Evolutionary conservation across 2,797 vertebrate genomes (phyloP), one percentile per base, ranked within the genome.

Genomic region (Columba guinea): DNA sequence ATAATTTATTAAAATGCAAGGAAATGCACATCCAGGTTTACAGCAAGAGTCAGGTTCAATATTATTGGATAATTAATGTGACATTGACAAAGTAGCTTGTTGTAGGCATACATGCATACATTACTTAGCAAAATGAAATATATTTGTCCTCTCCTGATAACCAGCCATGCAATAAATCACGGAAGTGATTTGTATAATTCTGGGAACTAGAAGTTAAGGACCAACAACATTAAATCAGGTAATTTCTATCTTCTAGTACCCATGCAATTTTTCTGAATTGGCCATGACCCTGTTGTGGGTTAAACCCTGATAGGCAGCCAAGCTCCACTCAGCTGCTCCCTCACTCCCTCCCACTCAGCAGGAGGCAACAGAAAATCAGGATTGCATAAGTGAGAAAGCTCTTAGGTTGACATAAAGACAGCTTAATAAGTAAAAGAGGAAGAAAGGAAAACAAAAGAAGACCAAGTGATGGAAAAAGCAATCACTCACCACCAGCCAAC

Each of bases 1-100:
- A 39, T 88, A 63, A 93, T 88, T 93, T 79, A 87, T 89, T 77
- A 67, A 3, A 10, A 74, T 34, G 64, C 53, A 89, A 77, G 64
- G 51, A 84, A 94, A 78, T 8, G 9, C 62, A 89, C 64, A 53
- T 77, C 51, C 32, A 83, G 74, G 80, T 89, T 76, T 90, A 84
- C 65, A 63, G 19, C 48, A 76, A 76, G 69, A 88, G 90, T 84
- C 52, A 76, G 34, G 70, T 89, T 80, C 70, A 79, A 52, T 94
- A 89, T 90, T 84, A 87, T 51, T 8, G 20, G 81, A 60, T 95
- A 90, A 97, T 83, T 95, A 95, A 94, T 23, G 51, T 69, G 86
- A 85, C 88, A 90, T 69, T 82, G 92, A 92, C 75, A 92, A 77
- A 96, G 89, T 30, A 95, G 84, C 16, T 60, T 41, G 23, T 63